Conservation (phyloP, 1,140 invertebrate genomes). For the Medauroidea extradentata region DNA sequence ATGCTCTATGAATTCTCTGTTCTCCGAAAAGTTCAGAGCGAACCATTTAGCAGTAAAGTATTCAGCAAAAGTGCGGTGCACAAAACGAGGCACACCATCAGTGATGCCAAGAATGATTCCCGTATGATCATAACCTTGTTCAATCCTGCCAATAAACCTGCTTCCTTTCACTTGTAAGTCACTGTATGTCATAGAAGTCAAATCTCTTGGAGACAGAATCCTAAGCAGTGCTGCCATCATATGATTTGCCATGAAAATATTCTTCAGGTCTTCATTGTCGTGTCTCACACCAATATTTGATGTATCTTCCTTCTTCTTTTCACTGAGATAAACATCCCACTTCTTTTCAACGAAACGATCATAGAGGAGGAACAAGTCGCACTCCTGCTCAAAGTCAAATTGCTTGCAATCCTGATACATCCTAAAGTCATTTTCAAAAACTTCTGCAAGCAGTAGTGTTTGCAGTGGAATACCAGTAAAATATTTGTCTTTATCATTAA, state of each 20-base stretch:
- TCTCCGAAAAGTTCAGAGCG: not conserved
- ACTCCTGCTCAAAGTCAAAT: not conserved
- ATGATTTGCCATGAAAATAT: not conserved
- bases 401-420: not conserved
- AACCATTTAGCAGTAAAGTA: slow-evolving; percentile 16
- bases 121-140: not conserved
- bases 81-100: slow-evolving; percentile 2
- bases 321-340: slow-evolving; percentile 2
- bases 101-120: slow-evolving; percentile 3
- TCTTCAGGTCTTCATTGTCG: not conserved
- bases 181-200: not conserved
- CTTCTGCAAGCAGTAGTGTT: not conserved
- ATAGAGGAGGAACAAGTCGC: not conserved
- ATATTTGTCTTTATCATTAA: slow-evolving; percentile 3
- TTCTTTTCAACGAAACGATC: slow-evolving; percentile 2
- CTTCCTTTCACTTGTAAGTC: not conserved
- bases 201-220: not conserved
- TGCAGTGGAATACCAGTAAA: slow-evolving; percentile 10
- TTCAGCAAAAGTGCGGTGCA: slow-evolving; percentile 11
- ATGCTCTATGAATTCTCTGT: too few relatives aligned
- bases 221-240: not conserved
- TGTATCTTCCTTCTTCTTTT: slow-evolving; percentile 3
- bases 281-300: not conserved
- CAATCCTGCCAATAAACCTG: not conserved
- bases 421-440: not conserved